Conservation (phyloP, 53 echinoderm and acorn worm genomes). For the Echinarachnius parma region DNA sequence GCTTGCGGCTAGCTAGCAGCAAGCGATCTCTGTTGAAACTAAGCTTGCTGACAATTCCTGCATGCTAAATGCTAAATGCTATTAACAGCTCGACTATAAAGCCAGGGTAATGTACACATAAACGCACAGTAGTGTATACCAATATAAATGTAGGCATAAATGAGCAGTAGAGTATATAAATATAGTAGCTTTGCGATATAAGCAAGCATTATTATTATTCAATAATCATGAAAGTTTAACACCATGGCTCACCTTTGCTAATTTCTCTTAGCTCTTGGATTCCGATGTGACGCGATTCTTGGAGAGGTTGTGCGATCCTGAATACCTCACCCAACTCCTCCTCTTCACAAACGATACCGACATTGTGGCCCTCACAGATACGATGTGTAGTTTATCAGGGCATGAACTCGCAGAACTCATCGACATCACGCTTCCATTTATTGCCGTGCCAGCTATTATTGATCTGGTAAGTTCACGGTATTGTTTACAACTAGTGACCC, state of each 20-base stretch:
- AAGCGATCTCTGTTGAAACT: too few species aligned
- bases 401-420: conserved; percentile 25
- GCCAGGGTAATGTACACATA: too few species aligned
- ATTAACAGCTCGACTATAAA: too few species aligned
- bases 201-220: too few species aligned
- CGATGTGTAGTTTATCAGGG: conserved; percentile 50
- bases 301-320: conserved; percentile 54
- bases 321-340: conserved; percentile 40
- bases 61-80: too few species aligned
- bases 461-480: conserved; percentile 47
- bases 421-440: conserved; percentile 23
- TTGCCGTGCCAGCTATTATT: conserved; percentile 43
- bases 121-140: too few species aligned
- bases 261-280: not conserved
- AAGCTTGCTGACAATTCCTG: too few species aligned
- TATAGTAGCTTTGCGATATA: too few species aligned
- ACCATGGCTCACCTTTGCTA: not conserved
- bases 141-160: too few species aligned
- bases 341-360: conserved; percentile 59
- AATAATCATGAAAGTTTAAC: too few species aligned
- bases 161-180: too few species aligned
- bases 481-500: not conserved
- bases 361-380: conserved; percentile 38
- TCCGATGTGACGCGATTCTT: conserved; percentile 13
- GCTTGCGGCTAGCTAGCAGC: too few species aligned